A percentile compares a stretch with the other conserved stretches of the same genome.
phyloP scores from a whole-genome alignment of 2,888 invertebrate genomes.

The Odontothrips loti region DNA sequence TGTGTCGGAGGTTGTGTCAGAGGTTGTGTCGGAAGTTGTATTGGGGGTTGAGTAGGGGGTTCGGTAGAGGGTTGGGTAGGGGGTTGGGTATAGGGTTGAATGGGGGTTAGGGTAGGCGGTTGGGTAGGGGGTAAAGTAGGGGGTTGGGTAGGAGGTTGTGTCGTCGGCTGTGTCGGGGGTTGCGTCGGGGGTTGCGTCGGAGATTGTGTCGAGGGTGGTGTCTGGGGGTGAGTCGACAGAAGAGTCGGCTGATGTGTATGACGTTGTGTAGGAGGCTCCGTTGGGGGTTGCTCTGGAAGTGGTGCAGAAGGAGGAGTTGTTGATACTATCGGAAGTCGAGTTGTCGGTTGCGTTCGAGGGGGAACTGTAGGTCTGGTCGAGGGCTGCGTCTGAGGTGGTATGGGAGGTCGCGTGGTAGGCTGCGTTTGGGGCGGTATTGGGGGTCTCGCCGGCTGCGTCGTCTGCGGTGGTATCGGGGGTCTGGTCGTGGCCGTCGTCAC shows the following conservation, averaged over 20 bases:
- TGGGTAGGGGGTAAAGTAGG: not conserved
- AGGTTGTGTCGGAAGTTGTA: not conserved
- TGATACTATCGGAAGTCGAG: no score
- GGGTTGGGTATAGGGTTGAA: not conserved
- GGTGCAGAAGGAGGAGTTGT: no score
- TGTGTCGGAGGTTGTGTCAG: not conserved
- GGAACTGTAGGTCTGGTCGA: no score
- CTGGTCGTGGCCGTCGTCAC: not conserved
- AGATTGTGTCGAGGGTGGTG: not conserved
- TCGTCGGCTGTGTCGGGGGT: not conserved
- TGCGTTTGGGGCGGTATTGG: not conserved
- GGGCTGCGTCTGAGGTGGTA: not conserved
- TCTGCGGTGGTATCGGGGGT: not conserved
- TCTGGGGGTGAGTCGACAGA: not conserved
- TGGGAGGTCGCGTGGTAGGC: not conserved
- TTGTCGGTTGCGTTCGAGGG: no score
- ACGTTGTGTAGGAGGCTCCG: not conserved
- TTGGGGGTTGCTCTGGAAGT: not conserved
- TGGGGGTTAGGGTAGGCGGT: not conserved
- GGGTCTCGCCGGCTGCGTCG: not conserved
- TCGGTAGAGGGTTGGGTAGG: not conserved
- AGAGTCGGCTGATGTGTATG: no score
- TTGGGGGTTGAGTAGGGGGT: not conserved
- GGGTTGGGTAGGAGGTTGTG: not conserved
- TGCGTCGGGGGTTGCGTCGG: not conserved